Base-by-base conservation (phyloP, 2,888 invertebrate species). In the Galeopsomyia nigrocyanea region DNA sequence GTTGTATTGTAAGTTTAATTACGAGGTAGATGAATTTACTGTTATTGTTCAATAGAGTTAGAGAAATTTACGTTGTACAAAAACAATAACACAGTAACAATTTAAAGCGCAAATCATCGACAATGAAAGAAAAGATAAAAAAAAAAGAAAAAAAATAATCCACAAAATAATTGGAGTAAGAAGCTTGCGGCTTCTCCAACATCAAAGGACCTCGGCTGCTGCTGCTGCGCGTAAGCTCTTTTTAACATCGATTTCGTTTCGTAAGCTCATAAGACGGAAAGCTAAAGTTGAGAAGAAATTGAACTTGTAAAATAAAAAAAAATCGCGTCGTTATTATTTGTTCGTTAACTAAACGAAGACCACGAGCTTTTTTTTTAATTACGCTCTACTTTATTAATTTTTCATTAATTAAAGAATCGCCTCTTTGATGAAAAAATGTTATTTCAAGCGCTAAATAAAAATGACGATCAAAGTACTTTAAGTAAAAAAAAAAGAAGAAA, bases 161-260 rank as follows among this genome's bases (percentile, higher is more conserved):
- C 63, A 21, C 16, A 47, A 77, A 75, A 82, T 83, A 84, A 84
- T 84, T 84, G 82, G 80, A 79, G 79, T 83, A 84, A 84, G 81
- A 72, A 83, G 83, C 81, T 82, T 81, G 80, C 76, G 69, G 72
- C 57, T 63, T 68, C 61, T 58, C 62, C 58, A 77, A 74, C 78
- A 80, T 82, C 80, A 82, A 82, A 82, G 79, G 77, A 74, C 71
- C 69, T 75, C 66, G 64, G 21, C 39, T 39, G 39, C 39, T 13
- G 7, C 39, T 39, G 14, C 17, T 17, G 60, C 21, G 46, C 39
- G 57, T 21, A 64, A 72, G 68, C 69, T 73, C 71, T 72, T 74
- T 77, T 77, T 74, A 73, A 70, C 68, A 65, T 64, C 68, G 26
- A 56, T 56, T 39, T 61, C 19, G 47, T 47, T n/a, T 49, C 19